Evolutionary conservation across 1,140 invertebrate genomes (phyloP).

Genomic region (Cyphomyrmex costatus): DNA sequence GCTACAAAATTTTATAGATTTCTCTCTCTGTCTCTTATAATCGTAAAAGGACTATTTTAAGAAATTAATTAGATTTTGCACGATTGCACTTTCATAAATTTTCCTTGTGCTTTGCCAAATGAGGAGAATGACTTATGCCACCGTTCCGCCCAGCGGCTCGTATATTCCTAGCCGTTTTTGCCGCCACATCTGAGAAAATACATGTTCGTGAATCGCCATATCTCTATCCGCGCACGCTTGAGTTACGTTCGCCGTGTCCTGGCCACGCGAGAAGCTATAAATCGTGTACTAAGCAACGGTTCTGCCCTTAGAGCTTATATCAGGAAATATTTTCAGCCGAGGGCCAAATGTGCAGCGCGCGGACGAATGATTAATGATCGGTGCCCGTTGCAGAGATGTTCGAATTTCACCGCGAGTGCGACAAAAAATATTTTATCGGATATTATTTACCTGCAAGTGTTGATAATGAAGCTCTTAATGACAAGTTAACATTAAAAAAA

Average conservation of each 20-base stretch:
- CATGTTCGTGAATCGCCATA: conserved; percentile 63
- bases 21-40: background rate
- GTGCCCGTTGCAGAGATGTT: conserved; percentile 57
- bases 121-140: conserved; percentile 63
- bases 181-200: conserved; percentile 62
- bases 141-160: conserved; percentile 51
- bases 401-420: conserved; percentile 44
- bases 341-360: conserved; percentile 56
- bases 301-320: conserved; percentile 63
- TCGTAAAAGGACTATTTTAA: background rate
- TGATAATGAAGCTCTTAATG: conserved; percentile 6
- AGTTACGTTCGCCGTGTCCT: conserved; percentile 59
- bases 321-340: conserved; percentile 61
- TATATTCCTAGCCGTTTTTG: conserved; percentile 61
- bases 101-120: conserved; percentile 26
- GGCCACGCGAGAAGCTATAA: conserved; percentile 63
- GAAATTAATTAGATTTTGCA: conserved; percentile 49
- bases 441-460: conserved; percentile 1
- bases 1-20: background rate
- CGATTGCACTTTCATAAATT: conserved; percentile 40
- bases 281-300: conserved; percentile 62
- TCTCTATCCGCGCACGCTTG: conserved; percentile 64
- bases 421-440: conserved; percentile 42
- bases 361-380: conserved; percentile 54
- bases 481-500: background rate